Evolutionary conservation across 2,888 invertebrate species (phyloP).

Genomic region (Melanchra persicariae): DNA sequence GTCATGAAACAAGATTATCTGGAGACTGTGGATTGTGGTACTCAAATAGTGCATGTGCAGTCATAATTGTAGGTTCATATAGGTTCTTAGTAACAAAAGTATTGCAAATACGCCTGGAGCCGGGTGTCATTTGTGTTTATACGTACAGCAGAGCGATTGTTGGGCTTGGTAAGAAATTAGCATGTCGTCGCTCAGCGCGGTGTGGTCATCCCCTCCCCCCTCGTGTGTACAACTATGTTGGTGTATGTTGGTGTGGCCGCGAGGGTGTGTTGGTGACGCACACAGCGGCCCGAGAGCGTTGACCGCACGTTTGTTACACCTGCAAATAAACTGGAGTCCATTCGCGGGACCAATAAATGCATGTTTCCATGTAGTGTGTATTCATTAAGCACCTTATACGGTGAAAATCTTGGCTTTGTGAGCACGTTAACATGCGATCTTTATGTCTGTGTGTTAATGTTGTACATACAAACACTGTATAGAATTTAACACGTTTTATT

Average conservation of each 20-base stretch:
- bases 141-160: slow-evolving; percentile 72
- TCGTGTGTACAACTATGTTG: slow-evolving; percentile 53
- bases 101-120: slow-evolving; percentile 70
- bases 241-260: slow-evolving; percentile 51
- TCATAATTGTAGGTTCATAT: slow-evolving; percentile 32
- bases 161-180: slow-evolving; percentile 83
- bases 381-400: slow-evolving; percentile 77
- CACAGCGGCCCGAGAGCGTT: slow-evolving; percentile 79
- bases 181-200: slow-evolving; percentile 77
- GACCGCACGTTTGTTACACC: slow-evolving; percentile 87
- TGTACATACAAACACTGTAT: slow-evolving; percentile 59
- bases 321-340: slow-evolving; percentile 84
- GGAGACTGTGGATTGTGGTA: slow-evolving; percentile 1
- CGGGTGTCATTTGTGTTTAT: slow-evolving; percentile 68
- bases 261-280: slow-evolving; percentile 69
- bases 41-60: slow-evolving; percentile 25
- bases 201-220: slow-evolving; percentile 70
- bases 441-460: slow-evolving; percentile 64
- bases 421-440: slow-evolving; percentile 60
- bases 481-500: slow-evolving; percentile 56
- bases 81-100: slow-evolving; percentile 66
- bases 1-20: slow-evolving; percentile 48
- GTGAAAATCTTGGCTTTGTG: slow-evolving; percentile 71
- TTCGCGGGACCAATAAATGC: slow-evolving; percentile 79
- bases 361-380: slow-evolving; percentile 73